Evolutionary conservation across 2,797 vertebrate genomes (phyloP).

Genomic region (Pelodytes ibericus): DNA sequence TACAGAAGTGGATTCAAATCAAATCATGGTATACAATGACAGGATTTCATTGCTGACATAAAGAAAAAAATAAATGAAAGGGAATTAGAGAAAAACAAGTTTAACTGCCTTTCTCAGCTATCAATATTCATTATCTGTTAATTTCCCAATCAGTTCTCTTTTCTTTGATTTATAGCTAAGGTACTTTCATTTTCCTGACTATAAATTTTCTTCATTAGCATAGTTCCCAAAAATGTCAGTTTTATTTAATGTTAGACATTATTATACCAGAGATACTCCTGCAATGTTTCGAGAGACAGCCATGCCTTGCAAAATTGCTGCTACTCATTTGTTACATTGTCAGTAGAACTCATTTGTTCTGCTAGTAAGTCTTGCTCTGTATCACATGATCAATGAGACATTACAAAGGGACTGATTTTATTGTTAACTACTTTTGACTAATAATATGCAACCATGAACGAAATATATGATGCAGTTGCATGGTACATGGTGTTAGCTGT

Average conservation of each 20-base stretch:
- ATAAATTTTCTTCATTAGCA: conserved; percentile 50
- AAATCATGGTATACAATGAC: background rate
- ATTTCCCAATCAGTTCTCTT: conserved; percentile 49
- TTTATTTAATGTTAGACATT: conserved; percentile 54
- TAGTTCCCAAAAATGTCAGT: conserved; percentile 55
- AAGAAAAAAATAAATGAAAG: conserved; percentile 5
- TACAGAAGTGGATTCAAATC: background rate
- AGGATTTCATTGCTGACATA: conserved; percentile 1
- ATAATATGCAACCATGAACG: conserved; percentile 49
- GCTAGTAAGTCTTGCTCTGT: conserved; percentile 69
- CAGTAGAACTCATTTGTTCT: conserved; percentile 70
- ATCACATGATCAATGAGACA: conserved; percentile 74
- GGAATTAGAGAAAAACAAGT: conserved; percentile 13
- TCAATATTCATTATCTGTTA: conserved; percentile 55
- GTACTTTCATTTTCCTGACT: conserved; percentile 51
- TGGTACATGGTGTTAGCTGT: conserved; percentile 63
- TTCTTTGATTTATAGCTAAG: conserved; percentile 52
- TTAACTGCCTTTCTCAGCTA: conserved; percentile 10
- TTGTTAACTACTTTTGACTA: conserved; percentile 61
- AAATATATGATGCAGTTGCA: conserved; percentile 71
- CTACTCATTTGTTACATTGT: conserved; percentile 62
- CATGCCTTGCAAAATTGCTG: conserved; percentile 54
- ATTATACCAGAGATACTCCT: conserved; percentile 46
- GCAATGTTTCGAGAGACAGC: conserved; percentile 36
- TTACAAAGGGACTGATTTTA: conserved; percentile 70